Percentiles rank a stretch among this genome's conserved stretches.
Conservation (phyloP, 1,140 invertebrate species). For the Pseudomyrmex dendroicus region DNA sequence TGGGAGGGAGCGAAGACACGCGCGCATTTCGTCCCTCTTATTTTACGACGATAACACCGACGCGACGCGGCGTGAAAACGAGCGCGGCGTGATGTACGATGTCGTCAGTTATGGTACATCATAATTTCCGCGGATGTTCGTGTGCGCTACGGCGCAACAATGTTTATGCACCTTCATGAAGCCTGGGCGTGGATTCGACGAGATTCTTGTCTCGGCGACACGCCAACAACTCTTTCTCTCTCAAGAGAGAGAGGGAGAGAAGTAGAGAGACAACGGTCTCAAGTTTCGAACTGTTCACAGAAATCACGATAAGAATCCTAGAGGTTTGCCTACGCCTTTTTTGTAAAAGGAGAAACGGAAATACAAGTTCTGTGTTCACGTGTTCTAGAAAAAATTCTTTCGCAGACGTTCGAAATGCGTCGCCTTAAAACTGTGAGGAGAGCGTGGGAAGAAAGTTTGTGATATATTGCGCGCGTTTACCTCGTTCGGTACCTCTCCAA, state of each 20-base stretch:
- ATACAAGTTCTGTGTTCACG: not conserved
- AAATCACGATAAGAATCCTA: conserved; percentile 45
- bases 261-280: conserved; percentile 61
- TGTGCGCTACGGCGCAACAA: conserved; percentile 39
- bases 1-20: not conserved
- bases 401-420: not conserved
- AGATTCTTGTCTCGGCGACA: conserved; percentile 65
- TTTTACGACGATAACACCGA: conserved; percentile 67
- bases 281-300: conserved; percentile 68
- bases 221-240: not conserved
- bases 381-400: not conserved
- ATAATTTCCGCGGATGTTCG: conserved; percentile 71
- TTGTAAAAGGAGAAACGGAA: conserved; percentile 14
- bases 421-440: not conserved
- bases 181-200: conserved; percentile 65
- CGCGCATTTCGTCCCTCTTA: conserved; percentile 39
- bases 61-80: conserved; percentile 36
- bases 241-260: too few relatives aligned
- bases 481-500: too few relatives aligned
- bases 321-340: conserved; percentile 34
- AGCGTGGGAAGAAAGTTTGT: too few relatives aligned
- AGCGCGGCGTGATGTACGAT: conserved; percentile 62
- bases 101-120: conserved; percentile 71
- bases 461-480: too few relatives aligned
- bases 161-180: conserved; percentile 52